These are phyloP conservation scores for Ernsta delagoae DNA, from an alignment of 2,888 invertebrate species.

Conservation along the genomic window DNA sequence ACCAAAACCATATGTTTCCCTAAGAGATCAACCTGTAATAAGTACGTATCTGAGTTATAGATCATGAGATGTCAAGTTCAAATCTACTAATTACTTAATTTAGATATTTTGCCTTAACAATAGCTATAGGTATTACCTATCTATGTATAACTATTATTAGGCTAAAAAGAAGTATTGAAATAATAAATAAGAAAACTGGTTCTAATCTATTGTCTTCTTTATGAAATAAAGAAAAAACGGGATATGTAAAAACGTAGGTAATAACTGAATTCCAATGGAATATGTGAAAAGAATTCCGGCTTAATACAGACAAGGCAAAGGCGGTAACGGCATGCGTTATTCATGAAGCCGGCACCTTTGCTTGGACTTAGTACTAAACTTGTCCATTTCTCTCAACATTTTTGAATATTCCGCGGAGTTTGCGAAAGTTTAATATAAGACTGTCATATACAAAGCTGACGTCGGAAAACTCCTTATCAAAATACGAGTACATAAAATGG, in stretches of 20 bases:
- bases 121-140: no score
- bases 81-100: no score
- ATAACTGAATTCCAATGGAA: constrained; percentile 41
- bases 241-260: constrained; percentile 35
- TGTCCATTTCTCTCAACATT: constrained; percentile 64
- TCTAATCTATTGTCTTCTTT: no score
- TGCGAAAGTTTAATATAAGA: constrained; percentile 41
- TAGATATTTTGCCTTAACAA: no score
- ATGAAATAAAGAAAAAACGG: no score
- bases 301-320: constrained; percentile 69
- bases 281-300: constrained; percentile 49
- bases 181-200: no score
- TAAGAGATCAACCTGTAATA: no score
- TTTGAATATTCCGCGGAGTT: constrained; percentile 54
- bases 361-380: constrained; percentile 64
- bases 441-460: constrained; percentile 41
- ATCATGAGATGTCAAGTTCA: no score
- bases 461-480: constrained; percentile 29
- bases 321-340: constrained; percentile 68
- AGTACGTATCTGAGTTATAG: no score
- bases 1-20: no score
- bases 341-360: constrained; percentile 67
- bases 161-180: no score
- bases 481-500: constrained; percentile 15
- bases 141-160: no score